Percentiles rank a stretch among this genome's conserved stretches.
These are phyloP conservation scores for Herpetotheres cachinnans DNA, from an alignment of 2,113 vertebrate species.

Conservation along the genomic window DNA sequence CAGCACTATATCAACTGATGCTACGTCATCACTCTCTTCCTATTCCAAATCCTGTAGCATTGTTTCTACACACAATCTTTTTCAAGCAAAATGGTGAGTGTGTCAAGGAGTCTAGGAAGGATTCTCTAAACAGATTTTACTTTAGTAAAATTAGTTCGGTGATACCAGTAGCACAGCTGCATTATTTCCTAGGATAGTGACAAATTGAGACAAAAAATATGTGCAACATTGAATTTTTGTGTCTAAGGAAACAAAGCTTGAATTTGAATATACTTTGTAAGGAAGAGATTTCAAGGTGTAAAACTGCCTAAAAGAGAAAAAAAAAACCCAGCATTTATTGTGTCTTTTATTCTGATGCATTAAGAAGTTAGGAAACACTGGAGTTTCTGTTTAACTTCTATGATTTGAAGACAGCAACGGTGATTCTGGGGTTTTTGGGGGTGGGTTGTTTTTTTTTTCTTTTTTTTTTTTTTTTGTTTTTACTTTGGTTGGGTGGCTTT, in stretches of 20 bases:
- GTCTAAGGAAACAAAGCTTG: neutral
- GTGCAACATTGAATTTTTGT: neutral
- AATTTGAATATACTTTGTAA: neutral
- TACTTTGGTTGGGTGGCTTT: neutral
- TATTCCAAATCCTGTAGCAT: neutral
- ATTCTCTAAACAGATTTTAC: neutral
- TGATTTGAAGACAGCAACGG: neutral
- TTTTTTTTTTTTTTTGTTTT: neutral
- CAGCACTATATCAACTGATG: neutral
- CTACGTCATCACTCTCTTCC: neutral
- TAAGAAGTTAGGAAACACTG: neutral
- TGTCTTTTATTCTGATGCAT: neutral
- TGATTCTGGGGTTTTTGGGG: accelerated
- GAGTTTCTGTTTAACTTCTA: neutral
- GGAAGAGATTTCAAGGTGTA: neutral
- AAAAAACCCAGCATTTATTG: neutral
- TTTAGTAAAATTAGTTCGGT: neutral
- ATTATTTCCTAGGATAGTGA: neutral
- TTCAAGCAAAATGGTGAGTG: neutral
- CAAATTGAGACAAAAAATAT: neutral
- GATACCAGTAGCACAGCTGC: neutral
- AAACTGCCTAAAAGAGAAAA: neutral
- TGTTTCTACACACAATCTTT: neutral
- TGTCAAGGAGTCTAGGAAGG: neutral
- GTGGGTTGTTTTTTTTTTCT: too few species aligned